Conservation (phyloP, 2,797 vertebrate genomes). For the Labroides dimidiatus region DNA sequence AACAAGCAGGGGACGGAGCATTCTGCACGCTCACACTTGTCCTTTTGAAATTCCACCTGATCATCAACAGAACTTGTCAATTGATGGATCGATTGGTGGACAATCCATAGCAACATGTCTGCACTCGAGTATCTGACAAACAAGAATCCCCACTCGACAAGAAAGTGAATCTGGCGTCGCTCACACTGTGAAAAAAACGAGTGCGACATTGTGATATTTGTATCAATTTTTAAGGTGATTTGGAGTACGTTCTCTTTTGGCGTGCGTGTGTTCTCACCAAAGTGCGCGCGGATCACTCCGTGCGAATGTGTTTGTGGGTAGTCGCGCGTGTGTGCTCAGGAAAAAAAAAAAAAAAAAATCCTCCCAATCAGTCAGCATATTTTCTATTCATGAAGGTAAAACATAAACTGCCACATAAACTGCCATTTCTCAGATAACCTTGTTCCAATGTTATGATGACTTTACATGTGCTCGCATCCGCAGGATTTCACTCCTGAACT, state of each 20-base stretch:
- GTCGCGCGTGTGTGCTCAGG: constrained; percentile 34
- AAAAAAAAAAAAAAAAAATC: constrained; percentile 21
- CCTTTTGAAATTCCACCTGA: constrained; percentile 54
- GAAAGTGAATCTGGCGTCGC: constrained; percentile 13
- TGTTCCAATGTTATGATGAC: constrained; percentile 84
- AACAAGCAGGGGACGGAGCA: constrained; percentile 15
- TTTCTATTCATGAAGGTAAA: constrained; percentile 81
- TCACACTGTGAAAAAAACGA: background rate
- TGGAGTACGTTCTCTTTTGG: constrained; percentile 2
- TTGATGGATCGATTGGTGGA: constrained; percentile 44
- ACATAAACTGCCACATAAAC: constrained; percentile 80
- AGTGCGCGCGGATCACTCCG: constrained; percentile 9
- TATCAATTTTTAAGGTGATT: constrained; percentile 13
- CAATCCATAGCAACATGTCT: constrained; percentile 58
- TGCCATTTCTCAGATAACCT: constrained; percentile 82
- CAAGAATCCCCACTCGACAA: background rate
- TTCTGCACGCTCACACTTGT: constrained; percentile 68
- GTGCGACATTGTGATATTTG: constrained; percentile 19
- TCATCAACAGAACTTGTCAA: constrained; percentile 41
- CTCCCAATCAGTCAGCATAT: constrained; percentile 69
- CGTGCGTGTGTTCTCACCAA: constrained; percentile 5
- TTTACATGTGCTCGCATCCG: constrained; percentile 81
- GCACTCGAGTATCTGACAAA: constrained; percentile 30
- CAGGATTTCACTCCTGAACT: constrained; percentile 82
- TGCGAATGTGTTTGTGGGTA: constrained; percentile 15